phyloP scores from a whole-genome alignment of 1,140 invertebrate species.

The Vanessa atalanta region DNA sequence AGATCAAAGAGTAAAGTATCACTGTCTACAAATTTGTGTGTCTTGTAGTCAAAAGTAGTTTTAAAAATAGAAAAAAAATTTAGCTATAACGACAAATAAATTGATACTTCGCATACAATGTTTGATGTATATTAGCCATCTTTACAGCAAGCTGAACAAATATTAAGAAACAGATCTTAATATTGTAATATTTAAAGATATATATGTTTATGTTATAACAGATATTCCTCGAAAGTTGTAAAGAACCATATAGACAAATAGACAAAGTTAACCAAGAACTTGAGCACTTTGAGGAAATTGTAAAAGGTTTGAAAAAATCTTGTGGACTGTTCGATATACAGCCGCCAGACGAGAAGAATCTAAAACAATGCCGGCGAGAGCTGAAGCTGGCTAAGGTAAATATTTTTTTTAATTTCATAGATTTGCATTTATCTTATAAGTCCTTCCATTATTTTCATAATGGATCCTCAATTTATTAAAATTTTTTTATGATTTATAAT shows the following conservation, averaged over 20 bases:
- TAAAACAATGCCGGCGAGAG: constrained; percentile 89
- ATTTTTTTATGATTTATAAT: background rate
- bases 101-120: background rate
- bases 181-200: too few relatives aligned
- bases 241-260: constrained; percentile 87
- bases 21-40: background rate
- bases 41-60: too few relatives aligned
- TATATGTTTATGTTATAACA: constrained; percentile 36
- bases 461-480: background rate
- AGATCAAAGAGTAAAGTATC: background rate
- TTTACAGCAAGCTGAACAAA: too few relatives aligned
- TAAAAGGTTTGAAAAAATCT: constrained; percentile 86
- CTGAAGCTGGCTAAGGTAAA: constrained; percentile 87
- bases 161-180: too few relatives aligned
- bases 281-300: constrained; percentile 85
- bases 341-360: constrained; percentile 89
- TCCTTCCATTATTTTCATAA: background rate
- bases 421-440: background rate
- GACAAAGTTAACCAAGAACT: constrained; percentile 88
- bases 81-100: too few relatives aligned
- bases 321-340: constrained; percentile 93
- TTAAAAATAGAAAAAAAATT: too few relatives aligned
- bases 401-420: background rate
- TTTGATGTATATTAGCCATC: too few relatives aligned
- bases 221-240: constrained; percentile 88